A percentile compares a stretch with the other conserved stretches of the same genome.
Evolutionary conservation across 1,140 invertebrate genomes (phyloP).

Genomic region (Anthonomus grandis): DNA sequence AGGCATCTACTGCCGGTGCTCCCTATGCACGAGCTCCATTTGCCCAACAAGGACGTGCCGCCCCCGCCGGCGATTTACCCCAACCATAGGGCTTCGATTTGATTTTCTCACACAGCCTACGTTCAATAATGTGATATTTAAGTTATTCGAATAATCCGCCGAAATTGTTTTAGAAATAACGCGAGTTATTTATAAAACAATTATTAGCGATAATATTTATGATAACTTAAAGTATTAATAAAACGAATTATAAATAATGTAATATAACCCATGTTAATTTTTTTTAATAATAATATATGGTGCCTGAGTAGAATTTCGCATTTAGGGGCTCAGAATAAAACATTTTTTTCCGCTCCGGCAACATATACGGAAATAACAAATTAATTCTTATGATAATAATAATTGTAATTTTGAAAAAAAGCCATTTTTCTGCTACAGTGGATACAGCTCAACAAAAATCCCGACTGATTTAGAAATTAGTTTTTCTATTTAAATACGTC

Average conservation of each 20-base stretch:
- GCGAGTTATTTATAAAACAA: background rate
- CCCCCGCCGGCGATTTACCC: slow-evolving; percentile 54
- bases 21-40: slow-evolving; percentile 55
- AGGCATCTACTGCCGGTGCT: slow-evolving; percentile 66
- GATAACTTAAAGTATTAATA: background rate
- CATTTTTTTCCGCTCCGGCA: background rate
- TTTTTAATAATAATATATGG: background rate
- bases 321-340: background rate
- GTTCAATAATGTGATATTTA: slow-evolving; percentile 22
- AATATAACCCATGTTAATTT: slow-evolving; percentile 7
- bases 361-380: background rate
- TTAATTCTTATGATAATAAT: background rate
- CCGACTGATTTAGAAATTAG: no score
- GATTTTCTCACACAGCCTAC: slow-evolving; percentile 35
- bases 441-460: no score
- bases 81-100: slow-evolving; percentile 59
- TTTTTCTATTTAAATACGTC: no score
- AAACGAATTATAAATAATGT: slow-evolving; percentile 14
- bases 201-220: background rate
- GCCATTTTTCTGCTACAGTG: background rate
- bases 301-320: background rate
- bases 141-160: slow-evolving; percentile 2
- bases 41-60: slow-evolving; percentile 51
- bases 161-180: background rate
- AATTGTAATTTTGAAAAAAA: background rate